Base-by-base conservation (phyloP, 2,797 vertebrate genomes). In the Cyprinodon diabolis region DNA sequence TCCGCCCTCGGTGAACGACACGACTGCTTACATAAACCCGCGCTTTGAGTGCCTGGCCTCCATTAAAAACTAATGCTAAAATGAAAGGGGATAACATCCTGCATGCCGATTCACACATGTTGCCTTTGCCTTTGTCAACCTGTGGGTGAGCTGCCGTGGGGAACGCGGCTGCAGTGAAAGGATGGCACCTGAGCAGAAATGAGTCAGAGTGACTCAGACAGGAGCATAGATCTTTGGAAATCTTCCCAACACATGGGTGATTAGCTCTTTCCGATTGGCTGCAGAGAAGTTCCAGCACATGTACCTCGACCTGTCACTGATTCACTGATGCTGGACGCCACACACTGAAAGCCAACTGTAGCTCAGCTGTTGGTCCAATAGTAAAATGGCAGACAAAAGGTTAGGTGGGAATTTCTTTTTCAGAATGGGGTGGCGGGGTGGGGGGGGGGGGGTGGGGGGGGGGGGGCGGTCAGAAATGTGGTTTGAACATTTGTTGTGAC, bases 161-260 rank as follows among this genome's bases (percentile, higher is more conserved):
- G 71, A 87, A 78, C 60, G 63, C 69, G 56, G 74, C 79, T 74
- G 69, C 80, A 69, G 85, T 79, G 77, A 83, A 87, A 82, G 81
- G 81, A 90, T 37, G 84, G 76, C 87, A 91, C 90, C 90, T 93
- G 85, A 93, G 90, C 88, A 74, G 76, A 84, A 92, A 82, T 93
- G 92, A 95, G 87, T 92, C 88, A 91, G 77, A 91, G 86, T 92
- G 92, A 94, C 93, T 92, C 85, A 89, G 92, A 88, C 78, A 87
- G 80, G 76, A 90, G 78, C 86, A 87, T 92, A 90, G 88, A 87
- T 90, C 89, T 90, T 83, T 86, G 84, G 81, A 80, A 86, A 86
- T 73, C 85, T 80, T 90, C 78, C 79, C 76, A 78, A 82, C 79
- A 82, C 78, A 84, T 75, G 72, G 68, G 76, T 87, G 84, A 92